A percentile compares a stretch with the other conserved stretches of the same genome.
Conservation (phyloP, 2,888 invertebrate genomes). For the Galerucella pusilla region DNA sequence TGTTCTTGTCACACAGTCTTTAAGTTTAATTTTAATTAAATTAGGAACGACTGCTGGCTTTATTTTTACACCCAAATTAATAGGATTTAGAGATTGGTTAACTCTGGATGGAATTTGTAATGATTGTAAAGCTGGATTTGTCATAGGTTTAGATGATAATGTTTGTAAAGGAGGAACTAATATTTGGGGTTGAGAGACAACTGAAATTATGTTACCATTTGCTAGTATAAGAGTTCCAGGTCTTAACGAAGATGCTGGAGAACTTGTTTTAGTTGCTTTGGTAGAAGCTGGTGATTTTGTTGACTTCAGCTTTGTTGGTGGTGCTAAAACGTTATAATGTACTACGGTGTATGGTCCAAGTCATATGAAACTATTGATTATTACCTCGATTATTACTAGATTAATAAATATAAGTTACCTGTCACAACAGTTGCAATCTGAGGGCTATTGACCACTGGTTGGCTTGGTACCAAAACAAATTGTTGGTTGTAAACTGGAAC, state of each 20-base stretch:
- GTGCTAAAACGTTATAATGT: background rate
- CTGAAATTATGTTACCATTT: constrained; percentile 61
- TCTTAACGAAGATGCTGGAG: constrained; percentile 55
- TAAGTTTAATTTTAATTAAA: constrained; percentile 41
- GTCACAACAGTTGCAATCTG: constrained; percentile 40
- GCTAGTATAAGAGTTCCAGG: constrained; percentile 63
- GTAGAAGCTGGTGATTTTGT: constrained; percentile 26
- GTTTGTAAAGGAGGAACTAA: constrained; percentile 47
- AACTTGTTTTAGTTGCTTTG: constrained; percentile 44
- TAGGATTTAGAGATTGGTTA: constrained; percentile 20
- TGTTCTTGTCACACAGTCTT: constrained; percentile 58
- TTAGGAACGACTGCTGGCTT: constrained; percentile 25
- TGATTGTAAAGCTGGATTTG: constrained; percentile 15
- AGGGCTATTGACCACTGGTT: constrained; percentile 41
- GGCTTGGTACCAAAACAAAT: constrained; percentile 50
- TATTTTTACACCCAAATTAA: constrained; percentile 11
- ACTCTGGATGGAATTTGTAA: constrained; percentile 1
- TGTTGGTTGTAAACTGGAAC: constrained; percentile 43
- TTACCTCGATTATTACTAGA: background rate
- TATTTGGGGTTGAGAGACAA: constrained; percentile 55
- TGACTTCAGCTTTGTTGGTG: background rate
- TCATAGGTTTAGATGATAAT: constrained; percentile 40
- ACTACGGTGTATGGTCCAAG: background rate
- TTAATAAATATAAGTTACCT: constrained; percentile 13
- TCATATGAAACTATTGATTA: background rate